Base-by-base conservation (phyloP, 2,888 invertebrate species). In the Acleris laterana region DNA sequence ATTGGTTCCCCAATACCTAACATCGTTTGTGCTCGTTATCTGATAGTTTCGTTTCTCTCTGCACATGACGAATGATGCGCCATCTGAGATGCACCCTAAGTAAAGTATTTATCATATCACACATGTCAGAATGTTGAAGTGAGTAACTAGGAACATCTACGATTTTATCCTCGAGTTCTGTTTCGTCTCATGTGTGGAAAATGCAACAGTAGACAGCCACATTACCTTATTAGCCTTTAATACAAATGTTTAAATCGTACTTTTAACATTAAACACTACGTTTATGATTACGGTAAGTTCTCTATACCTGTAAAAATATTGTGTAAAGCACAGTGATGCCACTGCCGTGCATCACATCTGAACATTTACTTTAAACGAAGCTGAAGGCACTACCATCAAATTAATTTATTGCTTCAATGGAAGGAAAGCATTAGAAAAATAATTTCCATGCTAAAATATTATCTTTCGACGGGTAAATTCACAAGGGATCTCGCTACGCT, bases 381-480 rank as follows among this genome's bases (percentile, higher is more conserved):
- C 92, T 88, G 88, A 93, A 93, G 92, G 92, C 92, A 93, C 92
- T 92, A 93, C 92, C 80, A 84, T 88, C 81, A 90, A 92, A 89
- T 80, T 77, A 89, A 89, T 76, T 88, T 89, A 90, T 91, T 90
- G 89, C 89, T 90, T 85, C 70, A 80, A 77, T 88, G 88, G 89
- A 89, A 90, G 87, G 81, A 83, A 87, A 90, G 90, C 89, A 76
- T 88, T 89, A 87, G 84, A 89, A 89, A 90, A 90, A 89, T 87
- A 90, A 90, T 85, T 87, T 57, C 88, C 74, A 79, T 83, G 88
- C 86, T 83, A 81, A 84, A 85, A 86, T 83, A 85, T 75, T 82
- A 80, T 83, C 83, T 77, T 85, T 83, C 83, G 84, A 86, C 85
- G 83, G 82, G 82, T 77, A 80, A 79, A 74, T 76, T 73, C 78